Percentiles rank a stretch among this genome's conserved stretches.
Evolutionary conservation across 1,140 invertebrate genomes (phyloP).

Genomic region (Pararge aegeria): DNA sequence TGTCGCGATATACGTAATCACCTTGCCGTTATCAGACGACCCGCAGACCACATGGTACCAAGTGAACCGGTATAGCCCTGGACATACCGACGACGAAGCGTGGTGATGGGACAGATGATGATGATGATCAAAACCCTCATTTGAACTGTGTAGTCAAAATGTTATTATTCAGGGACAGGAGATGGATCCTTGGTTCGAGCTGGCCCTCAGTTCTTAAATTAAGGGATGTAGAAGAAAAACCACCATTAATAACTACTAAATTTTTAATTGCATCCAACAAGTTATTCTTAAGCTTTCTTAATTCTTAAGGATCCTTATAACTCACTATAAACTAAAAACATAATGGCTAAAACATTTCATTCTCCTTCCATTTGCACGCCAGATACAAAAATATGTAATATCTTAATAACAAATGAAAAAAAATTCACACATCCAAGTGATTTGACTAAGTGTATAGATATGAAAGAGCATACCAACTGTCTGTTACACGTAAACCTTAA

Average conservation of each 20-base stretch:
- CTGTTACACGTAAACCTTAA: slow-evolving; percentile 49
- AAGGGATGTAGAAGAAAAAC: slow-evolving; percentile 16
- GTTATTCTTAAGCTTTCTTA: slow-evolving; percentile 61
- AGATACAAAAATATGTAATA: slow-evolving; percentile 75
- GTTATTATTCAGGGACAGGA: too few species aligned
- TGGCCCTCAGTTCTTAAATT: too few species aligned
- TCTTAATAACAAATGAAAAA: slow-evolving; percentile 68
- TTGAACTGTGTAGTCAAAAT: too few species aligned
- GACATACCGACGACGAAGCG: too few species aligned
- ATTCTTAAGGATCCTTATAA: slow-evolving; percentile 48
- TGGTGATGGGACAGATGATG: too few species aligned
- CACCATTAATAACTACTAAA: slow-evolving; percentile 57
- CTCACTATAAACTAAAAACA: slow-evolving; percentile 67
- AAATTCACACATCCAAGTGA: slow-evolving; percentile 41
- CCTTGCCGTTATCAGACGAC: too few species aligned
- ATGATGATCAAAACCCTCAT: too few species aligned
- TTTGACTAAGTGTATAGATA: slow-evolving; percentile 50
- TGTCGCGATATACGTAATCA: too few species aligned
- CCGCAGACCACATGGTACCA: too few species aligned
- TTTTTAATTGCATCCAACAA: slow-evolving; percentile 75
- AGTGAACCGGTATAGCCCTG: too few species aligned
- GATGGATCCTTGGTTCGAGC: too few species aligned
- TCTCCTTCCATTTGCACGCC: slow-evolving; percentile 56
- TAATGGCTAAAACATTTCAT: slow-evolving; percentile 68
- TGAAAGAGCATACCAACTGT: slow-evolving; percentile 43